Conservation (phyloP, 2,113 vertebrate species). For the Bungarus multicinctus region DNA sequence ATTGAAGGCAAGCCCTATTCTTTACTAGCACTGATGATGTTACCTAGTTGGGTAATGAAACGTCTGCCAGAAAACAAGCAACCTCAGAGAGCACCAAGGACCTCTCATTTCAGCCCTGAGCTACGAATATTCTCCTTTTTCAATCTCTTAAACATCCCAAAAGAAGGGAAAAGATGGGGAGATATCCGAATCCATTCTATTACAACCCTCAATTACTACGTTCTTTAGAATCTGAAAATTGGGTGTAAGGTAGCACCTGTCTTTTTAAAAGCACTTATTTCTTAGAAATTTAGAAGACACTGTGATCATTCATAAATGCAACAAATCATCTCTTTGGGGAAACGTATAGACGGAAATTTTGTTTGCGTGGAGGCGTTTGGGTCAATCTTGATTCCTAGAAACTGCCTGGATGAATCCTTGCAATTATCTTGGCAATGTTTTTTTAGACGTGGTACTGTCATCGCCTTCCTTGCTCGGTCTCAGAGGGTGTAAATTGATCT, state of each 20-base stretch:
- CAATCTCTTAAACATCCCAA: not conserved
- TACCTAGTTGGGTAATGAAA: too few species aligned
- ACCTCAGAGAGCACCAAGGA: too few species aligned
- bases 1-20: too few species aligned
- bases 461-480: not conserved
- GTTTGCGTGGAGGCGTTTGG: not conserved
- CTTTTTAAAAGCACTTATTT: not conserved
- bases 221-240: not conserved
- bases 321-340: not conserved
- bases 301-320: not conserved
- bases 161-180: not conserved
- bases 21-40: too few species aligned
- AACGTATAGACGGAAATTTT: not conserved
- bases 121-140: too few species aligned
- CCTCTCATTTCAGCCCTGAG: too few species aligned
- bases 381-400: not conserved
- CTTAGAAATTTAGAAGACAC: not conserved
- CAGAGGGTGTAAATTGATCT: not conserved
- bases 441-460: not conserved
- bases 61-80: too few species aligned
- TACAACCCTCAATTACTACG: not conserved
- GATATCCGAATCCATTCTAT: not conserved
- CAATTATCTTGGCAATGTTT: not conserved
- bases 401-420: not conserved
- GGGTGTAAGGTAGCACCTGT: not conserved